Percentiles rank a stretch among this genome's conserved stretches.
phyloP scores from a whole-genome alignment of 92 coral and sea anemone genomes.

The Porites evermanni region DNA sequence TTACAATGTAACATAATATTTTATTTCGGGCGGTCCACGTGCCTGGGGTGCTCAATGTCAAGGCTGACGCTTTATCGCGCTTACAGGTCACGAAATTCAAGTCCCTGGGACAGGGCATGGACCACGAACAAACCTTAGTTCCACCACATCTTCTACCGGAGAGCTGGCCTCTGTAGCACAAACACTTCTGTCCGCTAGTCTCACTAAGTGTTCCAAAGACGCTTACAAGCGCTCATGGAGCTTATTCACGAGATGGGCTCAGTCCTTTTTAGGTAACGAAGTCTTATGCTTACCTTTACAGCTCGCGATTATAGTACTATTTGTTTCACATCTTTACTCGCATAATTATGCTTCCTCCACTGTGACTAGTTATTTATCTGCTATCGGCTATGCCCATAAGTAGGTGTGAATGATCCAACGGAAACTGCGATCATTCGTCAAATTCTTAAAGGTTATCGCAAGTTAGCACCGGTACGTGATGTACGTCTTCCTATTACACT shows the following conservation, averaged over 20 bases:
- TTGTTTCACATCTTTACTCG: background rate
- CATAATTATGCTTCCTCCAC: background rate
- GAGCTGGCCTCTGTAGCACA: background rate
- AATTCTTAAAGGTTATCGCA: background rate
- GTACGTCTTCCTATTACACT: background rate
- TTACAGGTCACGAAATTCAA: background rate
- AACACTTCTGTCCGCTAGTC: background rate
- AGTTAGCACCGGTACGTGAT: background rate
- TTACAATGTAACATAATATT: background rate
- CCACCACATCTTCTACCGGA: no score
- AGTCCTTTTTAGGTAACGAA: background rate
- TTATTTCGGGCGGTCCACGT: background rate
- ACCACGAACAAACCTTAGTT: no score
- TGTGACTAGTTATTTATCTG: background rate
- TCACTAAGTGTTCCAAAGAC: background rate
- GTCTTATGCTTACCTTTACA: background rate
- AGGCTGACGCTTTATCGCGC: background rate
- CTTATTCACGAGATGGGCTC: background rate
- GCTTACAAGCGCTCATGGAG: background rate
- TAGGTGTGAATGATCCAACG: background rate
- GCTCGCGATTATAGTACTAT: background rate
- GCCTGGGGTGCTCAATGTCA: background rate
- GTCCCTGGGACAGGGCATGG: background rate
- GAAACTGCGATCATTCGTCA: background rate
- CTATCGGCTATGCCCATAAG: slow-evolving; percentile 1